phyloP scores from a whole-genome alignment of 2,113 vertebrate species.

The Sinocyclocheilus anshuiensis region DNA sequence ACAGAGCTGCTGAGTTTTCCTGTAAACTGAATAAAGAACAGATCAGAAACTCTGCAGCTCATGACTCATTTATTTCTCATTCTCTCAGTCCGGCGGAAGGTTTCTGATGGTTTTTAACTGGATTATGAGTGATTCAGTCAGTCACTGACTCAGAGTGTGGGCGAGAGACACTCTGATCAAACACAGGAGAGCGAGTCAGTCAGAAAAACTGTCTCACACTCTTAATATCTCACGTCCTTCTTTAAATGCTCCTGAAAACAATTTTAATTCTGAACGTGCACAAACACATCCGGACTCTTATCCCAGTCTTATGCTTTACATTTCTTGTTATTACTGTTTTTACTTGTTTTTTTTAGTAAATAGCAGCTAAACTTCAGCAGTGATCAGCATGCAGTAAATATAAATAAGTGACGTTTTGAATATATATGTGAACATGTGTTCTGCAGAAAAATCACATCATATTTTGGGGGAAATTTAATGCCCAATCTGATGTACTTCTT shows the following conservation, averaged over 20 bases:
- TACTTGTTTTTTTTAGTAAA: not conserved
- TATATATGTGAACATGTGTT: not conserved
- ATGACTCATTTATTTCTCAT: not conserved
- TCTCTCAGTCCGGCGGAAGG: not conserved
- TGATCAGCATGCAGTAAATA: not conserved
- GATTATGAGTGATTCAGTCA: not conserved
- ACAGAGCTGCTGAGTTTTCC: too few species aligned
- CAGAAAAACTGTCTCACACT: not conserved
- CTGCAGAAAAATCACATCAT: not conserved
- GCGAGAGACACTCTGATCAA: not conserved
- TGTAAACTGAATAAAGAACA: not conserved
- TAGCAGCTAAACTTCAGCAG: not conserved
- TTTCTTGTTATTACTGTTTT: not conserved
- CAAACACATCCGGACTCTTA: not conserved
- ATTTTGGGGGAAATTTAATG: not conserved
- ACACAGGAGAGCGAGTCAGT: not conserved
- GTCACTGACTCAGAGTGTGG: not conserved
- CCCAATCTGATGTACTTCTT: not conserved
- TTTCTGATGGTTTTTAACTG: not conserved
- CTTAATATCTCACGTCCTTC: not conserved
- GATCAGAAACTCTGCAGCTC: not conserved
- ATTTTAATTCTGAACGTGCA: not conserved
- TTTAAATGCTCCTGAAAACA: not conserved
- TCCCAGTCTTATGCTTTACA: not conserved
- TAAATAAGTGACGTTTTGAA: not conserved